phyloP scores from a whole-genome alignment of 2,113 vertebrate genomes.

The Prolemur simus region DNA sequence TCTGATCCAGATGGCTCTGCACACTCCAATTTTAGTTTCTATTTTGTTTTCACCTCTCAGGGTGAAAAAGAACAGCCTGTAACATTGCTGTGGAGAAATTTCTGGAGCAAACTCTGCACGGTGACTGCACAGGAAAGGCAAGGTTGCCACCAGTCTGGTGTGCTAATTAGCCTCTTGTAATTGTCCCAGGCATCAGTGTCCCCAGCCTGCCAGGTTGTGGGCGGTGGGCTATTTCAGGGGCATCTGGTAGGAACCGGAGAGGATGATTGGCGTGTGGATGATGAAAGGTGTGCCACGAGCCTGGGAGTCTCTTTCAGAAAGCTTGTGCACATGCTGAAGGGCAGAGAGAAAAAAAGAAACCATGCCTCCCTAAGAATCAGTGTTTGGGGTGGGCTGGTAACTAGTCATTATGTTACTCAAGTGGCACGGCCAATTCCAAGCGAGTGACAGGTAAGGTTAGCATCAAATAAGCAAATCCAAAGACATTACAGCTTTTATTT shows the following conservation, averaged over 20 bases:
- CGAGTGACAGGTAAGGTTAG: constrained; percentile 18
- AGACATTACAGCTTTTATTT: not conserved
- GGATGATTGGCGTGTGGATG: constrained; percentile 58
- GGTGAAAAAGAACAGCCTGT: constrained; percentile 77
- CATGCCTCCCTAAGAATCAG: not conserved
- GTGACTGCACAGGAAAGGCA: constrained; percentile 70
- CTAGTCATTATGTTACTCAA: constrained; percentile 1
- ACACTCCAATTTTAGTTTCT: constrained; percentile 63
- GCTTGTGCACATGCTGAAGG: not conserved
- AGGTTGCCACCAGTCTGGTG: constrained; percentile 25
- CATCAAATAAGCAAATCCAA: not conserved
- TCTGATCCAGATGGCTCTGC: constrained; percentile 61
- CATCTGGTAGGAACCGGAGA: constrained; percentile 74
- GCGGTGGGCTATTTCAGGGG: constrained; percentile 77
- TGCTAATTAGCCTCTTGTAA: constrained; percentile 78
- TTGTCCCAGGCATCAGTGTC: constrained; percentile 62
- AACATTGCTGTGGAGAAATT: constrained; percentile 64
- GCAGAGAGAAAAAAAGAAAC: not conserved
- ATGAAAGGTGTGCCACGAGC: constrained; percentile 24
- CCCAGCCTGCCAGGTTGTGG: constrained; percentile 66
- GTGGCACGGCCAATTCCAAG: not conserved
- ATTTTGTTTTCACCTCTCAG: constrained; percentile 78
- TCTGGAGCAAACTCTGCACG: constrained; percentile 69
- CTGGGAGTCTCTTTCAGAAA: not conserved
- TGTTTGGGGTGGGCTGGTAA: not conserved